phyloP scores from a whole-genome alignment of 1,140 invertebrate species.

The Armadillidium nasatum region DNA sequence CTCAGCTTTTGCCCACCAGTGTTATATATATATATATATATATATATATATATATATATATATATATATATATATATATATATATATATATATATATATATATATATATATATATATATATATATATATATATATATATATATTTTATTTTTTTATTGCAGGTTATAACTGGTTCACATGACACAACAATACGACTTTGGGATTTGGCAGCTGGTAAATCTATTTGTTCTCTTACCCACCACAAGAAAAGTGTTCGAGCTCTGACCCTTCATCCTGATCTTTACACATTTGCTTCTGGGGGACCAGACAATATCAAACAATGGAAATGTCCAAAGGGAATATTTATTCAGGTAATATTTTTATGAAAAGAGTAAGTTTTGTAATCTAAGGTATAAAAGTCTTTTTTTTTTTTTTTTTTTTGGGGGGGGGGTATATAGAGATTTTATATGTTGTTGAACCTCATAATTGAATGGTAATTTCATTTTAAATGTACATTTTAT shows the following conservation, averaged over 20 bases:
- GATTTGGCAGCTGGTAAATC: constrained; percentile 94
- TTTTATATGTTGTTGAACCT: too few species aligned
- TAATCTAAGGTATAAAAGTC: too few species aligned
- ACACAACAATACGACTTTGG: constrained; percentile 82
- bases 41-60: too few species aligned
- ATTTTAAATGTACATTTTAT: too few species aligned
- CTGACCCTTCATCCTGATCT: constrained; percentile 84
- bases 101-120: neutral
- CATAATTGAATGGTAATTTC: too few species aligned
- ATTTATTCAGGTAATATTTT: constrained; percentile 61
- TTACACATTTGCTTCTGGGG: constrained; percentile 95
- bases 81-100: neutral
- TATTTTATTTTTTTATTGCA: constrained; percentile 46
- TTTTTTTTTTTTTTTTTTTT: too few species aligned
- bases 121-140: constrained; percentile 24
- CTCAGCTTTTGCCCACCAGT: too few species aligned
- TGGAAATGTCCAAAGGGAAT: constrained; percentile 98
- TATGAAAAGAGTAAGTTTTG: too few species aligned
- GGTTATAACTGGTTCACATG: constrained; percentile 65
- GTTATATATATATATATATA: too few species aligned
- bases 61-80: neutral
- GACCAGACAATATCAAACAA: constrained; percentile 98
- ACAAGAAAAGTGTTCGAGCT: constrained; percentile 96
- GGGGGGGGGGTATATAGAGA: too few species aligned
- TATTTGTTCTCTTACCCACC: constrained; percentile 91